Conservation (phyloP, 35 echinoderm and acorn worm genomes). For the Stichopus chloronotus region DNA sequence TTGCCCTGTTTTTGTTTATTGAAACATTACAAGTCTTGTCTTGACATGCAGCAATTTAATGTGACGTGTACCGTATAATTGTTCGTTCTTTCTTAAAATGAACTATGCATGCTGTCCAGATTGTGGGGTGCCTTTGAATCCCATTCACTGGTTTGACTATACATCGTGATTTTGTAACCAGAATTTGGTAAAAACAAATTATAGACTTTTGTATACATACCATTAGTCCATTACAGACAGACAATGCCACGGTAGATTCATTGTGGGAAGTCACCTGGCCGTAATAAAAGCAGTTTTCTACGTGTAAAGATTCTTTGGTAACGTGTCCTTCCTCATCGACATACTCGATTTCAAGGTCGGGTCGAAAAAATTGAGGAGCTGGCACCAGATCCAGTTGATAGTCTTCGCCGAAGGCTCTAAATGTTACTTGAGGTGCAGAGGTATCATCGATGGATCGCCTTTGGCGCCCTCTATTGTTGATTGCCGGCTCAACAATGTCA, state of each 20-base stretch:
- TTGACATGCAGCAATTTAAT: too few species aligned
- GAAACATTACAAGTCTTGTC: too few species aligned
- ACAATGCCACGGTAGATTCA: slow-evolving; percentile 16
- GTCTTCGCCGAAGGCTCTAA: neutral
- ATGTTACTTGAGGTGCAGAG: slow-evolving; percentile 7
- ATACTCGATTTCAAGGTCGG: slow-evolving; percentile 13
- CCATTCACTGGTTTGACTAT: too few species aligned
- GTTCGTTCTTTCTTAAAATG: too few species aligned
- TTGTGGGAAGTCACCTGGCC: slow-evolving; percentile 10
- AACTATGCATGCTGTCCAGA: too few species aligned
- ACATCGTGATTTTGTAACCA: too few species aligned
- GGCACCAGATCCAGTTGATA: slow-evolving; percentile 6
- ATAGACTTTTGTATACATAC: neutral
- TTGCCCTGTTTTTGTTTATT: too few species aligned
- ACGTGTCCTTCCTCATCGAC: neutral
- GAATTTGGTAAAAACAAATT: neutral
- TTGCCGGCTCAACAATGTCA: neutral
- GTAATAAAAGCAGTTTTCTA: slow-evolving; percentile 37
- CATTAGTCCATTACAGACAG: slow-evolving; percentile 9
- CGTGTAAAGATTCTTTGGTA: neutral
- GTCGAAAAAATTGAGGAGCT: neutral
- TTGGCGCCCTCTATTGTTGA: neutral
- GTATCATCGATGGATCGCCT: neutral
- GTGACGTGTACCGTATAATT: too few species aligned
- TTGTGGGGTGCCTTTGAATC: too few species aligned